These are phyloP conservation scores for Limnodromus scolopaceus DNA, from an alignment of 2,797 vertebrate genomes.

Conservation along the genomic window DNA sequence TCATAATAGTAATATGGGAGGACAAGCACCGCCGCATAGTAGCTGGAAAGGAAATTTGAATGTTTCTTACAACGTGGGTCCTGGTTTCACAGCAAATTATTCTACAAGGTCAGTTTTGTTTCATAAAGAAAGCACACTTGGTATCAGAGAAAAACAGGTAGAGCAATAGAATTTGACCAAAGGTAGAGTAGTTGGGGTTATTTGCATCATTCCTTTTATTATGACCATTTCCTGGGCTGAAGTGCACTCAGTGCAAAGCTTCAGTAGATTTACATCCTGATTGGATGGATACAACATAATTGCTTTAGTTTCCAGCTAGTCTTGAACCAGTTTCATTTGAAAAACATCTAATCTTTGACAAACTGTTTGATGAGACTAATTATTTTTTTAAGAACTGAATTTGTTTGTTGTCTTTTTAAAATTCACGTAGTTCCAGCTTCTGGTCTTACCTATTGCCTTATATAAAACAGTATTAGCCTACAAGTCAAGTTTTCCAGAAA, in stretches of 20 bases:
- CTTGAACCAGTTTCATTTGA: neutral
- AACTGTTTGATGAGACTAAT: neutral
- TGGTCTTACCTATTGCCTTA: neutral
- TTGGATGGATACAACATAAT: neutral
- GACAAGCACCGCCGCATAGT: slow-evolving; percentile 80
- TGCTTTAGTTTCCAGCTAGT: neutral
- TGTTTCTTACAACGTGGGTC: slow-evolving; percentile 90
- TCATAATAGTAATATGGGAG: slow-evolving; percentile 88
- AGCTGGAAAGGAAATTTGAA: slow-evolving; percentile 91
- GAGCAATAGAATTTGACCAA: neutral
- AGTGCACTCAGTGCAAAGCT: neutral
- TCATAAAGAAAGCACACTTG: neutral
- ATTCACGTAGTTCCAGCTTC: neutral
- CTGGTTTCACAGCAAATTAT: slow-evolving; percentile 83
- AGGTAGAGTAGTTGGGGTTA: neutral
- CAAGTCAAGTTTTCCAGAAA: neutral
- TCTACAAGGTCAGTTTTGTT: slow-evolving; percentile 81
- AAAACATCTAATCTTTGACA: neutral
- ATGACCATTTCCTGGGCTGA: neutral
- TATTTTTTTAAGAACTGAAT: neutral
- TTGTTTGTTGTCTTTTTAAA: neutral
- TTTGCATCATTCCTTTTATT: neutral
- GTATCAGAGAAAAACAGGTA: neutral
- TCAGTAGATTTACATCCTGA: neutral
- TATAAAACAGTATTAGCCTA: neutral